Evolutionary conservation across 2,113 vertebrate genomes (phyloP), one percentile per base, ranked within the genome.

Genomic region (Nyctibius bracteatus): DNA sequence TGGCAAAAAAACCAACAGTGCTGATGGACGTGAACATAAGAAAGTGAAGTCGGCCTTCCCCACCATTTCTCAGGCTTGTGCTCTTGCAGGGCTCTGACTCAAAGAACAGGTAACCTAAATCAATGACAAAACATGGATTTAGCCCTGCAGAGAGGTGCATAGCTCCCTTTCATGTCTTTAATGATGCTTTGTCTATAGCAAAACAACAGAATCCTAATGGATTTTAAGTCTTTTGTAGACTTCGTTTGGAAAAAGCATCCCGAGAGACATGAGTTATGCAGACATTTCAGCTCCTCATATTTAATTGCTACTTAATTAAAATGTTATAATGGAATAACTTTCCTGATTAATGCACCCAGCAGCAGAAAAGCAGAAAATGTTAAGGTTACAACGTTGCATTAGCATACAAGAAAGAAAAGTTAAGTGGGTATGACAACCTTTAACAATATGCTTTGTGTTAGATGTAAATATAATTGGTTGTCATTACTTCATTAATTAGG

Each of bases 401-500:
- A 73, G 31, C 51, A 23, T 59, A 41, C 39, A 63, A 70, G 37
- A 85, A 75, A 78, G 35, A 13, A 51, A 79, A 41, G 41, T 68
- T 39, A 74, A 74, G 39, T 84, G 67, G 31, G 8, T 78, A 46
- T 63, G 47, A 83, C 61, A 81, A 37, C 58, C 18, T 55, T 87
- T 23, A 85, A 81, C 66, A 71, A 58, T 59, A 66, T 30, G 10
- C 25, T 57, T 87, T 80, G 27, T 41, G 19, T 63, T 77, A 80
- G 41, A 79, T 75, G 15, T 75, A 86, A 86, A 78, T 73, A 22
- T 55, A 86, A 71, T 75, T 94, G 37, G 6, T 55, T 91, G 57
- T 70, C 72, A 81, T 87, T 77, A 65, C 25, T 90, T 94, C 57
- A 54, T 90, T 96, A 85, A 89, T 86, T 91, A 92, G 67, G 27